phyloP scores from a whole-genome alignment of 2,888 invertebrate genomes.

The Gerris lacustris region DNA sequence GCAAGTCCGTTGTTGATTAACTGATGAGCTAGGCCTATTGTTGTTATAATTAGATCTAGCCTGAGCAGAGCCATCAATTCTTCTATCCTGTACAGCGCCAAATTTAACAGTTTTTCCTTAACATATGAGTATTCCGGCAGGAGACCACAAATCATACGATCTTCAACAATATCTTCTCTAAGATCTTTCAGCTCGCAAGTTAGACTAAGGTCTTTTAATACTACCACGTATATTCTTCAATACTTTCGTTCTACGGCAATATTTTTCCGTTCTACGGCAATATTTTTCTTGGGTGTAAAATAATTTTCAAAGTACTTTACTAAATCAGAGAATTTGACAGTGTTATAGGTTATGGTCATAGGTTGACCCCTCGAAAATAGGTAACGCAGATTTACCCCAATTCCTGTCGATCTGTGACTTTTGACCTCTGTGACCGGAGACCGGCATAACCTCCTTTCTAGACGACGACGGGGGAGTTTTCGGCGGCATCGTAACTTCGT shows the following conservation, averaged over 20 bases:
- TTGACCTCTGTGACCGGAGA: neutral
- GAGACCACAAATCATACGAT: neutral
- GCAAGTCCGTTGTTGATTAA: neutral
- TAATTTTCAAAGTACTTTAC: constrained; percentile 1
- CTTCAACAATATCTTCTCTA: neutral
- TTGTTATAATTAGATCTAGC: neutral
- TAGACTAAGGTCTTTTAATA: neutral
- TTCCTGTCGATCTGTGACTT: neutral
- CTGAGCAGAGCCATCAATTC: neutral
- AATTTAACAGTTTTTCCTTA: neutral
- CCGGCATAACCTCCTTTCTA: neutral
- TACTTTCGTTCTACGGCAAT: neutral
- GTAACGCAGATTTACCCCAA: neutral
- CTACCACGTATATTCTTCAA: neutral
- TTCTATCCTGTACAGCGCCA: neutral
- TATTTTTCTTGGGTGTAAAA: neutral
- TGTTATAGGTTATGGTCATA: neutral
- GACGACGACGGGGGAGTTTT: neutral
- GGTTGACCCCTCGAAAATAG: neutral
- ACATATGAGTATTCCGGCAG: neutral
- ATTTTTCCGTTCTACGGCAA: neutral
- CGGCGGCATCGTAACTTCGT: neutral
- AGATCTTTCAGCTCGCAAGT: neutral
- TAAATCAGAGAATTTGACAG: neutral
- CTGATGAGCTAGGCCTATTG: neutral